Base-by-base conservation (phyloP, 1,140 invertebrate genomes). In the Cephus cinctus region DNA sequence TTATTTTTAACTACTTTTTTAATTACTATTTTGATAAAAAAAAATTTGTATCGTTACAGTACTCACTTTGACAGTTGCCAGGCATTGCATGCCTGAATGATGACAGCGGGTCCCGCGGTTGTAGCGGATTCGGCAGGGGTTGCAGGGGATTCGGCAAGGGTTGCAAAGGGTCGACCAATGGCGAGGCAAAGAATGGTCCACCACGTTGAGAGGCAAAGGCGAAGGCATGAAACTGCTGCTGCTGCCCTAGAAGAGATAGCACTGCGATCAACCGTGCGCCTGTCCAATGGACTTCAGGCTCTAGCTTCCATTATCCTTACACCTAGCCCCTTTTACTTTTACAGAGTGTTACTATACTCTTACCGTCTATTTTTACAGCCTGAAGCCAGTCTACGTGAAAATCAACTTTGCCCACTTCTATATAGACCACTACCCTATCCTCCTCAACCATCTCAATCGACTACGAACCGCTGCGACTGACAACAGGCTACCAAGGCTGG, bases 211-310 rank as follows among this genome's bases (percentile, higher is more conserved):
- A 77, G 5, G 90, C 89, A 66, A 93, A 90, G 47, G 90, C 89
- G 73, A 92, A 91, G 21, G 81, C 80, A 74, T 92, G 89, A 75
- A 92, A 92, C 79, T 92, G 89, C 76, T 93, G 90, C 76, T 93
- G 90, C 77, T 92, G 89, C 79, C 89, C 89, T 91, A 88, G 77
- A 85, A 90, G 83, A 78, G 86, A 88, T 74, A 90, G 80, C 85
- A 90, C 87, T 89, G 82, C 77, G 70, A 76, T 77, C 73, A 77
- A 77, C 73, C 73, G 71, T 76, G 73, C 71, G 71, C 73, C 73
- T 77, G 75, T 69, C 71, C 75, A 52, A 44, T 59, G 64, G 69
- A 71, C 67, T 52, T 53, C 56, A 53, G 53, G 46, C 34, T 34
- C 39, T 53, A 56, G 43, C 49, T 61, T 52, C 35, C 41, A 19